phyloP scores from a whole-genome alignment of 2,888 invertebrate genomes.

The Drosophila colorata region DNA sequence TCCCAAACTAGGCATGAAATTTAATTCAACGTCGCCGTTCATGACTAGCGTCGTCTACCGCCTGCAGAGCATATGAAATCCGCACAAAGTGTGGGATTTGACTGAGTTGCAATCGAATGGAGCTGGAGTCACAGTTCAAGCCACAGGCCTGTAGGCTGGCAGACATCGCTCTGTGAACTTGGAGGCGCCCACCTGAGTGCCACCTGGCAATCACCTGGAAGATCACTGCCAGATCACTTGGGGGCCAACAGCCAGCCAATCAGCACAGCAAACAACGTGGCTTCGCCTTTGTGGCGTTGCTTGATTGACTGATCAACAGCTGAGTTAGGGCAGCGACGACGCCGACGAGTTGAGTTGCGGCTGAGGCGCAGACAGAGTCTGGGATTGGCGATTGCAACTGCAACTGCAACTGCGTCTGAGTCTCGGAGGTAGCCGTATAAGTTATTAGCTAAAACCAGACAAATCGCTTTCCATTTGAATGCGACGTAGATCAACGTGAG shows the following conservation, averaged over 20 bases:
- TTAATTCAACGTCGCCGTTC: conserved; percentile 37
- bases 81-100: conserved; percentile 32
- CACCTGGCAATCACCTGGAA: conserved; percentile 23
- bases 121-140: conserved; percentile 57
- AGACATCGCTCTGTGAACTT: conserved; percentile 9
- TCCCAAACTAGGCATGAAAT: conserved; percentile 27
- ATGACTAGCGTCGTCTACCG: conserved; percentile 2
- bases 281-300: neutral
- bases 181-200: conserved; percentile 51
- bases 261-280: conserved; percentile 20
- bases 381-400: neutral
- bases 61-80: neutral
- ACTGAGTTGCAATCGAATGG: conserved; percentile 14
- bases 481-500: conserved; percentile 61
- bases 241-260: conserved; percentile 39
- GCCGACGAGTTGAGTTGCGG: conserved; percentile 3
- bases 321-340: no score
- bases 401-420: no score
- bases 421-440: conserved; percentile 45
- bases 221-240: conserved; percentile 53
- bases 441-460: conserved; percentile 82
- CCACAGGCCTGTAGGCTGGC: conserved; percentile 17
- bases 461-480: conserved; percentile 84
- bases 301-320: conserved; percentile 76
- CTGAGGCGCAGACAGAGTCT: conserved; percentile 7